These are phyloP conservation scores for Gopherus flavomarginatus DNA, from an alignment of 2,113 vertebrate genomes.

Conservation along the genomic window DNA sequence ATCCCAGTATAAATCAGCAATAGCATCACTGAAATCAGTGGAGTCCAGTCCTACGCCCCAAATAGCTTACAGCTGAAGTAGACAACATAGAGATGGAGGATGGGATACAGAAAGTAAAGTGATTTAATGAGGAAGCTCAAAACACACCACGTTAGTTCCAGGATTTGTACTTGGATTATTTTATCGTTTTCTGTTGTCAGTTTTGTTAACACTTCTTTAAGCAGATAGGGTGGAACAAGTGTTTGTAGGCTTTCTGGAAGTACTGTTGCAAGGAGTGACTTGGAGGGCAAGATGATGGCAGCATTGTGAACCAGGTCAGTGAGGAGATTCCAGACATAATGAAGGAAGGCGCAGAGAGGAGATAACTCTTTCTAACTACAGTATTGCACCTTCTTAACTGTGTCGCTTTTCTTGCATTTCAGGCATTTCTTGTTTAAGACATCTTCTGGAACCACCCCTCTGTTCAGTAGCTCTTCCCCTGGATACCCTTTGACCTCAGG, in stretches of 20 bases:
- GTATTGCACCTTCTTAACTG: slow-evolving; percentile 33
- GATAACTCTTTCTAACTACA: background rate
- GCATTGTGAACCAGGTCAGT: background rate
- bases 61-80: background rate
- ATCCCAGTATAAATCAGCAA: background rate
- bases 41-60: background rate
- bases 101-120: background rate
- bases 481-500: slow-evolving; percentile 98
- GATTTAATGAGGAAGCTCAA: background rate
- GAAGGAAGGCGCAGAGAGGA: background rate
- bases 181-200: background rate
- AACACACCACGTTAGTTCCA: background rate
- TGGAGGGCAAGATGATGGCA: background rate
- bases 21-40: background rate
- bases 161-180: background rate
- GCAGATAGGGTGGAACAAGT: background rate
- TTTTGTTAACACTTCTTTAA: background rate
- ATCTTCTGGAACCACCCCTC: slow-evolving; percentile 96
- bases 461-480: slow-evolving; percentile 98
- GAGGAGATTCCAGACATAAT: background rate
- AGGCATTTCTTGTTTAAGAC: slow-evolving; percentile 99
- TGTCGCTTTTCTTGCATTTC: slow-evolving; percentile 64
- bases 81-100: background rate
- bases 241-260: background rate
- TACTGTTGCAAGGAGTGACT: background rate